phyloP scores from a whole-genome alignment of 2,888 invertebrate genomes.

The Caenorhabditis imperialis region DNA sequence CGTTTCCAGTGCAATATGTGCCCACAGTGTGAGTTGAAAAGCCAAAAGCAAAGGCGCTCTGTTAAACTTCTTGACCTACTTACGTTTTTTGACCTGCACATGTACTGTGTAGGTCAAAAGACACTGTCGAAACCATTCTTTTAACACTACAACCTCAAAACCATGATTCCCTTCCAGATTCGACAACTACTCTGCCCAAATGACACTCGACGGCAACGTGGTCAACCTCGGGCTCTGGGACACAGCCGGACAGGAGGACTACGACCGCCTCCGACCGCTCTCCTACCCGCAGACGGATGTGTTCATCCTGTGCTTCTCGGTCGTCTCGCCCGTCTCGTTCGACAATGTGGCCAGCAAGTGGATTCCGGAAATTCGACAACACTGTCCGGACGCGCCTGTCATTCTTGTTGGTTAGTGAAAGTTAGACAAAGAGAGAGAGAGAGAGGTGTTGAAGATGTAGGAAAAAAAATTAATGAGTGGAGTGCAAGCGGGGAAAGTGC shows the following conservation, averaged over 20 bases:
- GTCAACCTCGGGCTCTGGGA: slow-evolving; percentile 98
- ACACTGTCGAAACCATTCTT: no score
- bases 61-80: neutral
- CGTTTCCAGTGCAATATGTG: slow-evolving; percentile 83
- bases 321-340: slow-evolving; percentile 98
- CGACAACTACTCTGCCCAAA: slow-evolving; percentile 98
- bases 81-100: no score
- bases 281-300: slow-evolving; percentile 99
- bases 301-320: slow-evolving; percentile 98
- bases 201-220: slow-evolving; percentile 97
- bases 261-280: slow-evolving; percentile 93
- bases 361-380: slow-evolving; percentile 99
- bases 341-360: slow-evolving; percentile 99
- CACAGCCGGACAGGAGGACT: slow-evolving; percentile 90
- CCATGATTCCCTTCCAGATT: slow-evolving; percentile 83
- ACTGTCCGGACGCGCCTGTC: slow-evolving; percentile 98
- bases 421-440: no score
- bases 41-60: no score
- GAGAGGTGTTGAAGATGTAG: no score
- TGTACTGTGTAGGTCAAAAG: no score
- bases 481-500: no score
- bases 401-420: slow-evolving; percentile 93
- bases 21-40: slow-evolving; percentile 82
- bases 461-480: no score
- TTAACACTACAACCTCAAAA: no score